Evolutionary conservation across 1,140 invertebrate genomes (phyloP), one percentile per base, ranked within the genome.

Genomic region (Rhizoglyphus robini): DNA sequence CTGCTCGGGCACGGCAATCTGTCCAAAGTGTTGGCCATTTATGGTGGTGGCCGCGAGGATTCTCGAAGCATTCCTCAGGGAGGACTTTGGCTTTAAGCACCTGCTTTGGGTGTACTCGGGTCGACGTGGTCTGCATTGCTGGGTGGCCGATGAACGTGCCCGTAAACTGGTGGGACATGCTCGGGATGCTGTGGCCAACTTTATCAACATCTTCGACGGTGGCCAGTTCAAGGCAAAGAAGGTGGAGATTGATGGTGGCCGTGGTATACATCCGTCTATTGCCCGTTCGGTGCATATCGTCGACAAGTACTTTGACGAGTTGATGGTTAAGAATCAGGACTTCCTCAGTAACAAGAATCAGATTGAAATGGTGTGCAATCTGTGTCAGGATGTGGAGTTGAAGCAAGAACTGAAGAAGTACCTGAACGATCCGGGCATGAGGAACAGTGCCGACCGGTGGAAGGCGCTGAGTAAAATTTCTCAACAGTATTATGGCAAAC

Each of bases 81-180:
- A 90, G 69, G 93, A 97, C 76, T 98, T 97, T 81, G 94, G 90
- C 4, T 98, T 2, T 96, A 98, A 80, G 96, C 93, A 93, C 86
- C 80, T 94, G n/a, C 74, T 98, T 25, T 98, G 93, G 93, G 87
- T 97, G 8, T 98, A 94, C 77, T 97, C 93, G 69, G 94, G 95
- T 1, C 81, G 95, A 70, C 82, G 94, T 79, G 95, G 95, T 74
- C 84, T 98, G 48, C 95, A 98, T 84, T 95, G 92, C 79, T 98
- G 95, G 95, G 86, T 98, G 2, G 92, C 88, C 73, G 95, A 98
- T 77, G 81, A 86, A 72, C 78, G 79, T 66, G 93, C 92, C 1
- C 78, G 91, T 60, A 81, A 80, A 70, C 76, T 96, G 5, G 81
- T 84, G 63, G 81, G 81, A 54, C 77, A 80, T 51, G 79, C 74